These are phyloP conservation scores for Peromyscus maniculatus DNA, from an alignment of 2,113 vertebrate genomes.

Conservation along the genomic window DNA sequence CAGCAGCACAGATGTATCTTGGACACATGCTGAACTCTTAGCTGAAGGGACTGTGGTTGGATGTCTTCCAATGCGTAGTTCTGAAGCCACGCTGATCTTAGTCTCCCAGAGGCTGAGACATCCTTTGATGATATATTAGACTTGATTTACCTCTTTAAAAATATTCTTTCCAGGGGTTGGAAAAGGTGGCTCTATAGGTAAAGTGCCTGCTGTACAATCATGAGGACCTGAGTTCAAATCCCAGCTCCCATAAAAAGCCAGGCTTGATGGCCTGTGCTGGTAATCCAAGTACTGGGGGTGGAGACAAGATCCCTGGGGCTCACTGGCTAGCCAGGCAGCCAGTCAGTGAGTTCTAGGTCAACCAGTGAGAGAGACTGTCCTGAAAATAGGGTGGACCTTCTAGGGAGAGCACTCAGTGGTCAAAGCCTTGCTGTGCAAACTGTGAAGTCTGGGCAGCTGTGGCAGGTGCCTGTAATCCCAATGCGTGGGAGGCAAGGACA, in stretches of 20 bases:
- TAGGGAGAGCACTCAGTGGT: no score
- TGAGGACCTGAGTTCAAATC: background rate
- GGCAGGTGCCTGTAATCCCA: background rate
- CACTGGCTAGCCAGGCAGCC: background rate
- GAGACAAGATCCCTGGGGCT: background rate
- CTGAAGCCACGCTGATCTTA: background rate
- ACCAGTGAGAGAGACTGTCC: background rate
- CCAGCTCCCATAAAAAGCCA: background rate
- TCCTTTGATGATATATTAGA: background rate
- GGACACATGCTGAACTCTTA: background rate
- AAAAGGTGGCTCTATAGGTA: background rate
- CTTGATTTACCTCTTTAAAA: background rate
- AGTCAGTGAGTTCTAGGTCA: background rate
- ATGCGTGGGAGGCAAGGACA: background rate
- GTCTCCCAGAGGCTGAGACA: no score
- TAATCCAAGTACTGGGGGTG: background rate
- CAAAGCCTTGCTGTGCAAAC: background rate
- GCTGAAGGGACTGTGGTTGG: background rate
- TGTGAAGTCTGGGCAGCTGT: background rate
- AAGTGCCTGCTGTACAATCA: background rate
- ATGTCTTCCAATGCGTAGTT: no score
- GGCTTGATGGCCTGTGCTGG: background rate
- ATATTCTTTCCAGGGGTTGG: background rate
- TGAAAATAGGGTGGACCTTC: background rate
- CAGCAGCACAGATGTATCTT: background rate